phyloP scores from a whole-genome alignment of 2,113 vertebrate genomes.

The Pteronura brasiliensis region DNA sequence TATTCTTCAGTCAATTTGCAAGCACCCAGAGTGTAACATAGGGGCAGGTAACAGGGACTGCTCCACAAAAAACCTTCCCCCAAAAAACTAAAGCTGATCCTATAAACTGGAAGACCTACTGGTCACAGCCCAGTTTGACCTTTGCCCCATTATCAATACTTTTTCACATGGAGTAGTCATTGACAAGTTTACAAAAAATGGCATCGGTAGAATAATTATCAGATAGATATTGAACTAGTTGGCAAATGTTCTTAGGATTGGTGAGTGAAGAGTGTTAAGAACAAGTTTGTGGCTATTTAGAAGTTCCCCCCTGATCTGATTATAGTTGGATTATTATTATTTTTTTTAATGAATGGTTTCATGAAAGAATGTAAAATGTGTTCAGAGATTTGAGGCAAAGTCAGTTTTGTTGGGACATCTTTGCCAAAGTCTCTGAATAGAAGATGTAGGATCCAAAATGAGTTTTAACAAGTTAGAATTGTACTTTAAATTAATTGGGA shows the following conservation, averaged over 20 bases:
- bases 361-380: not conserved
- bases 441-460: not conserved
- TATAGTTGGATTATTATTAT: not conserved
- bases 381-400: not conserved
- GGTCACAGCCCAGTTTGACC: conserved; percentile 16
- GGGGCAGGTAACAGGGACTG: not conserved
- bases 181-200: not conserved
- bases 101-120: not conserved
- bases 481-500: not conserved
- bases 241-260: not conserved
- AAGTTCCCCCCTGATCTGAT: not conserved
- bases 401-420: not conserved
- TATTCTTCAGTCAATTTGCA: conserved; percentile 63
- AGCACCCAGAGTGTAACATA: not conserved
- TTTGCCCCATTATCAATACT: not conserved
- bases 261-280: not conserved
- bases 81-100: conserved; percentile 21
- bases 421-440: not conserved
- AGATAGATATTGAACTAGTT: not conserved
- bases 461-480: not conserved
- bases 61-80: not conserved
- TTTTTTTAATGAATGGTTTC: not conserved
- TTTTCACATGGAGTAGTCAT: not conserved
- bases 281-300: not conserved
- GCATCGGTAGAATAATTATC: not conserved